These are phyloP conservation scores for Andrena haemorrhoa DNA, from an alignment of 2,888 invertebrate genomes.

Conservation along the genomic window DNA sequence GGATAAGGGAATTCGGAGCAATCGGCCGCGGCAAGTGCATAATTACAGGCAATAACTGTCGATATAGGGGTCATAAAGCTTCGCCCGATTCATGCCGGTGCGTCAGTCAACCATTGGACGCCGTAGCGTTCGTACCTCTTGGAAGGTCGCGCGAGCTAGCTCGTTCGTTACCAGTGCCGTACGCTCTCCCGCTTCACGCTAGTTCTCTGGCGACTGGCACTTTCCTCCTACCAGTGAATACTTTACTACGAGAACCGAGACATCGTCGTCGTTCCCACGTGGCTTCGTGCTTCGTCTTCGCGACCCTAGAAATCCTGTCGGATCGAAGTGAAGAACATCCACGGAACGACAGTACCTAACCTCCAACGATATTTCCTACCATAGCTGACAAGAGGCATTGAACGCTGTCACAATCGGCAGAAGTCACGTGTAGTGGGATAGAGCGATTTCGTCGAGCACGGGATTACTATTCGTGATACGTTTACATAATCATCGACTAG, in stretches of 20 bases:
- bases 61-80: slow-evolving; percentile 57
- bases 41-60: slow-evolving; percentile 43
- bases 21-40: slow-evolving; percentile 23
- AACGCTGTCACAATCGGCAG: slow-evolving; percentile 15
- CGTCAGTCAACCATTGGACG: slow-evolving; percentile 71
- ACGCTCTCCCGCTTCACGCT: background rate
- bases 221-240: background rate
- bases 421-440: slow-evolving; percentile 36
- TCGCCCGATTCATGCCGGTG: slow-evolving; percentile 50
- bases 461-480: background rate
- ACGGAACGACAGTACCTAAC: slow-evolving; percentile 39
- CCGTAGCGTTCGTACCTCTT: slow-evolving; percentile 60
- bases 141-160: slow-evolving; percentile 34
- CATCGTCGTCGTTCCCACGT: background rate
- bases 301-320: too few relatives aligned
- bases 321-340: background rate
- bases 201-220: background rate
- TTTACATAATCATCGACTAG: background rate
- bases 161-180: slow-evolving; percentile 26
- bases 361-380: slow-evolving; percentile 36
- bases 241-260: background rate
- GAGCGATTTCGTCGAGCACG: slow-evolving; percentile 12
- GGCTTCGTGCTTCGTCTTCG: background rate
- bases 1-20: background rate
- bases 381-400: slow-evolving; percentile 35